Evolutionary conservation across 2,797 vertebrate genomes (phyloP), one percentile per base, ranked within the genome.

Genomic region (Eulemur albifrons): DNA sequence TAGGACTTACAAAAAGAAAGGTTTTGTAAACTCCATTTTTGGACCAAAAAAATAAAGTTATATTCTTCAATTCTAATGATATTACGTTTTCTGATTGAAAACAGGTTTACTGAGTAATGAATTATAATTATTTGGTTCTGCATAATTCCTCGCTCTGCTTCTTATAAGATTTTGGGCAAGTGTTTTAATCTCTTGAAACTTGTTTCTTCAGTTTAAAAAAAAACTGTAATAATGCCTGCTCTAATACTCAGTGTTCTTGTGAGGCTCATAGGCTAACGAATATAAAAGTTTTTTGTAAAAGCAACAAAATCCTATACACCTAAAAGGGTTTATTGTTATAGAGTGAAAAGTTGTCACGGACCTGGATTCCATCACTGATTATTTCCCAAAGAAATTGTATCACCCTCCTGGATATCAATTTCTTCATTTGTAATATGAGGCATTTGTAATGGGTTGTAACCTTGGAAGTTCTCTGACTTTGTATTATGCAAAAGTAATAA

Each of bases 21-120:
- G 2, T 83, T 82, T 93, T 90, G 32, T 89, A 88, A 87, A 65
- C 35, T 48, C 15, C 35, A 83, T 38, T 94, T 96, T 88, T 84
- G 7, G 40, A 21, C 50, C 57, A 23, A 79, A 50, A n/a, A 30
- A 87, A 15, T 81, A 48, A 69, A 76, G 8, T 81, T 48, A 82
- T 72, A 86, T 32, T 87, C 92, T 94, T 82, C 20, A 77, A 54
- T 89, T 89, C 32, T 63, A 94, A 61, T 67, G 81, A 79, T 40
- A 63, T 15, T 52, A 32, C 40, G 14, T 54, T 79, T 90, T 93
- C 70, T 84, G 50, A 69, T 43, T 75, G 8, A 81, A 88, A 94
- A 81, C 8, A 57, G 2, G 23, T 65, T 81, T 95, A 65, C 45
- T 50, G 70, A 82, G 32, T 52, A n/a, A 32, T 85, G 48, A 48